phyloP scores from a whole-genome alignment of 1,140 invertebrate genomes.

The roundworm (Caenorhabditis elegans) region WBcel235 BX284603.4:9406501-9407000 shows the following conservation, averaged over 20 bases:
- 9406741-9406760: background rate
- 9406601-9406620: conserved; percentile 30
- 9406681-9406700: background rate
- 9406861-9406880: no score
- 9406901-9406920: no score
- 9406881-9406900: no score
- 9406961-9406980: no score
- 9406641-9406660: background rate
- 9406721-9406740: background rate
- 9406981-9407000: no score
- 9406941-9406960: no score
- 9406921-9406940: no score
- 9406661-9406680: background rate
- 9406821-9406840: no score
- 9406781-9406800: background rate
- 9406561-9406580: conserved; percentile 25
- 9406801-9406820: no score
- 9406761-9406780: background rate
- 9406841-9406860: no score
- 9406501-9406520: background rate
- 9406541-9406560: background rate
- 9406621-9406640: conserved; percentile 45
- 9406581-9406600: background rate
- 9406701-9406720: background rate
- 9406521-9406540: background rate